Evolutionary conservation across 2,797 vertebrate species (phyloP).

Genomic region (Silurus lanzhouensis): DNA sequence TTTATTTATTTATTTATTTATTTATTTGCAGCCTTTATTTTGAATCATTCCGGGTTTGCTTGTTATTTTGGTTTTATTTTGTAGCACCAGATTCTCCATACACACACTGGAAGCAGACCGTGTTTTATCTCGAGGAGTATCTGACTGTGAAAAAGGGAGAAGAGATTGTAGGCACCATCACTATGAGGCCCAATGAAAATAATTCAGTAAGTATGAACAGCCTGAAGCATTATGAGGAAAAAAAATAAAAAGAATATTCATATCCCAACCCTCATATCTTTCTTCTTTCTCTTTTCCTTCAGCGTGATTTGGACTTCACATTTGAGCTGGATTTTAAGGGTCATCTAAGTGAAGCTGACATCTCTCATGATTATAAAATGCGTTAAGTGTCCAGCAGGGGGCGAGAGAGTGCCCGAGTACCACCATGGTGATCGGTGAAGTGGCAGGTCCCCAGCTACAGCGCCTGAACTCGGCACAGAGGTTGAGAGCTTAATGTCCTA

Average conservation of each 20-base stretch:
- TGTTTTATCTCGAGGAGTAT: conserved; percentile 97
- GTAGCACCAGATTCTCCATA: conserved; percentile 93
- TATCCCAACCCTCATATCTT: background rate
- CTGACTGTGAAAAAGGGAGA: conserved; percentile 93
- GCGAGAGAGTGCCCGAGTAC: conserved; percentile 30
- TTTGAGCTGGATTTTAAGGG: conserved; percentile 98
- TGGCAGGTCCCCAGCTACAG: conserved; percentile 12
- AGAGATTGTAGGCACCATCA: conserved; percentile 89
- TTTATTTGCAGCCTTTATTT: too few species aligned
- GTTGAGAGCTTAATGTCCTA: conserved; percentile 15
- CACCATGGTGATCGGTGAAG: conserved; percentile 2
- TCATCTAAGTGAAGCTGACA: conserved; percentile 93
- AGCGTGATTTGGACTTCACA: conserved; percentile 97
- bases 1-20: too few species aligned
- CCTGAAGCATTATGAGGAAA: background rate
- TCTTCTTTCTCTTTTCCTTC: conserved; percentile 44
- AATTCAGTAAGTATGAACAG: conserved; percentile 83
- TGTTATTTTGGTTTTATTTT: conserved; percentile 25
- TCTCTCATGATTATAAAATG: conserved; percentile 98
- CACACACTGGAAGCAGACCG: conserved; percentile 99
- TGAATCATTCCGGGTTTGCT: background rate
- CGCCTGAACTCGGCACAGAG: conserved; percentile 8
- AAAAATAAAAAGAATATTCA: too few species aligned
- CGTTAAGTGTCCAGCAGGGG: conserved; percentile 74
- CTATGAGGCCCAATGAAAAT: conserved; percentile 96